phyloP scores from a whole-genome alignment of 2,888 invertebrate genomes.

The Stenotaenia linearis region DNA sequence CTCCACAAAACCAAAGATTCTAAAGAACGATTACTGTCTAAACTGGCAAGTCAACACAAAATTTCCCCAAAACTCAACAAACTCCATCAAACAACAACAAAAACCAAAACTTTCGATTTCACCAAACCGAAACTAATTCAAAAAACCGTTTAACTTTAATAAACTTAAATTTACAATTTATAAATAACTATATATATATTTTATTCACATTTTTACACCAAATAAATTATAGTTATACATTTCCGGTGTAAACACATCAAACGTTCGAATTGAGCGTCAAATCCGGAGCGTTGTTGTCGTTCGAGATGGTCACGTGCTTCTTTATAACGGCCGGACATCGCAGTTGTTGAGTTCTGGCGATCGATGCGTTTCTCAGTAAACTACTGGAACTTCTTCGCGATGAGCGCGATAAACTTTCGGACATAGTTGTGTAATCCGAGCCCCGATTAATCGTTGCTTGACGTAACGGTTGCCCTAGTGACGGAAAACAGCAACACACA shows the following conservation, averaged over 20 bases:
- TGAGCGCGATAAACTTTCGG: slow-evolving; percentile 4
- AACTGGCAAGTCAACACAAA: no score
- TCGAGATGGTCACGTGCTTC: neutral
- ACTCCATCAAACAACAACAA: no score
- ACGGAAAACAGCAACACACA: neutral
- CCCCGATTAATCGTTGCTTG: slow-evolving; percentile 6
- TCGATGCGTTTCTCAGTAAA: neutral
- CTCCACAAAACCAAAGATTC: no score
- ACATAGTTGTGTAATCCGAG: neutral
- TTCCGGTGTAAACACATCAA: neutral
- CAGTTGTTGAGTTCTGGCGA: neutral
- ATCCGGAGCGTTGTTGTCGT: neutral
- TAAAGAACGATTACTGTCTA: no score
- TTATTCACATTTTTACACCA: neutral
- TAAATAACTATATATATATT: neutral
- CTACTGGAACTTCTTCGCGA: slow-evolving; percentile 16
- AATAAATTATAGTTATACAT: neutral
- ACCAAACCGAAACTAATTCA: no score
- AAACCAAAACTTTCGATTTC: no score
- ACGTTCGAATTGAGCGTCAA: neutral
- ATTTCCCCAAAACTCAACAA: no score
- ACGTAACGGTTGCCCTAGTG: neutral
- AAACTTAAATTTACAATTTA: neutral
- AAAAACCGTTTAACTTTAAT: neutral
- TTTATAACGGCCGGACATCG: neutral